Evolutionary conservation across 2,888 invertebrate genomes (phyloP).

Genomic region (Drosophila prostipennis): DNA sequence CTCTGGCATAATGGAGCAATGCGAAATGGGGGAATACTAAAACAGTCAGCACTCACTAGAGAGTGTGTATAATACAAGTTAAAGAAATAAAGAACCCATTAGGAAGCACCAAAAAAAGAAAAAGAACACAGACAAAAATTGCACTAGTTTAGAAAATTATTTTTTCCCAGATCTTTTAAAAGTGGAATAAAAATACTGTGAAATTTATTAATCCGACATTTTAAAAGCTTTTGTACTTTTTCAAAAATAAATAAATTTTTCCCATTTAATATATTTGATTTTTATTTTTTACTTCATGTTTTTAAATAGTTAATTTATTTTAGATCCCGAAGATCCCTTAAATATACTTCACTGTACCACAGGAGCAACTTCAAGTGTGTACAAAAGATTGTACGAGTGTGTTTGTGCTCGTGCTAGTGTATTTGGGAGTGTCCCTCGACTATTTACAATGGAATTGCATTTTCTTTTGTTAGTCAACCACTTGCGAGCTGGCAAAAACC

Average conservation of each 20-base stretch:
- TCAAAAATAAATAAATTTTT: too few relatives aligned
- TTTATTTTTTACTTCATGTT: too few relatives aligned
- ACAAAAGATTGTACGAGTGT: conserved; percentile 32
- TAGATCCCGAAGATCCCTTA: background rate
- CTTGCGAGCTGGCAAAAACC: conserved; percentile 39
- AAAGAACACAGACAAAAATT: too few relatives aligned
- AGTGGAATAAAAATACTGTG: too few relatives aligned
- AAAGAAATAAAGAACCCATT: background rate
- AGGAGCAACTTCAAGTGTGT: conserved; percentile 6
- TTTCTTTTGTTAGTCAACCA: conserved; percentile 62
- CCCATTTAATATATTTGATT: too few relatives aligned
- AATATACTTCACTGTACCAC: conserved; percentile 19
- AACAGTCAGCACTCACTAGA: conserved; percentile 25
- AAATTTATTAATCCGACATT: too few relatives aligned
- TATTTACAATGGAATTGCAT: conserved; percentile 78
- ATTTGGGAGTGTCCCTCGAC: conserved; percentile 56
- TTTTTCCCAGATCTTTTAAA: too few relatives aligned
- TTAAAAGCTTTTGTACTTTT: too few relatives aligned
- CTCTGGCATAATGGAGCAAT: conserved; percentile 50
- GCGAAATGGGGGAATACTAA: conserved; percentile 32
- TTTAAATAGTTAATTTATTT: too few relatives aligned
- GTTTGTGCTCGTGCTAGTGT: conserved; percentile 4
- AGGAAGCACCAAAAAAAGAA: background rate
- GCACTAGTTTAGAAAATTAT: too few relatives aligned
- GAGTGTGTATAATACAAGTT: background rate